These are phyloP conservation scores for Eristalinus sepulchralis DNA, from an alignment of 2,888 invertebrate genomes.

Conservation along the genomic window DNA sequence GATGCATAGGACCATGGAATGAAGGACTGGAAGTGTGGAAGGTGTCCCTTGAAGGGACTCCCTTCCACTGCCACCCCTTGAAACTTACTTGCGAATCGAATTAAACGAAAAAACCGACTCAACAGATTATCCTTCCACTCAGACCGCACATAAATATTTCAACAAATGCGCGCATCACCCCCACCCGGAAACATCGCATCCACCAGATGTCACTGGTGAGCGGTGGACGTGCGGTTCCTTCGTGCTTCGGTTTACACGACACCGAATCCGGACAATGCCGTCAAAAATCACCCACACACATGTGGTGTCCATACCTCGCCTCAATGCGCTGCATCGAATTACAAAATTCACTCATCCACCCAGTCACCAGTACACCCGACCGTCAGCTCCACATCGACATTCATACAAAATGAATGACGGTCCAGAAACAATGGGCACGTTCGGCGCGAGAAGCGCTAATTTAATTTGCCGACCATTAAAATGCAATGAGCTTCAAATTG, in stretches of 20 bases:
- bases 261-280: background rate
- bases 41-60: too few relatives aligned
- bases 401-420: background rate
- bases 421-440: slow-evolving; percentile 4
- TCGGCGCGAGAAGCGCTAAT: slow-evolving; percentile 24
- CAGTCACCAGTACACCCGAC: background rate
- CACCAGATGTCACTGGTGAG: background rate
- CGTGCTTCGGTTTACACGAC: background rate
- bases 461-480: slow-evolving; percentile 54
- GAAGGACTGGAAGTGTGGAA: too few relatives aligned
- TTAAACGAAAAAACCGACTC: too few relatives aligned
- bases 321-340: background rate
- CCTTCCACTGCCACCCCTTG: too few relatives aligned
- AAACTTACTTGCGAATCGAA: too few relatives aligned
- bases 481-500: slow-evolving; percentile 41
- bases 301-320: background rate
- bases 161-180: background rate
- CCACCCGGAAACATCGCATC: background rate
- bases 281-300: slow-evolving; percentile 1
- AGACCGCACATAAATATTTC: slow-evolving; percentile 24
- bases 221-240: slow-evolving; percentile 15
- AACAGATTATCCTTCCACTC: background rate
- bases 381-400: background rate
- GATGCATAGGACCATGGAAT: too few relatives aligned
- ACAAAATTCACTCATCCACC: slow-evolving; percentile 2